phyloP scores from a whole-genome alignment of 92 coral and sea anemone species.

The Chrysogorgia sp. region DNA sequence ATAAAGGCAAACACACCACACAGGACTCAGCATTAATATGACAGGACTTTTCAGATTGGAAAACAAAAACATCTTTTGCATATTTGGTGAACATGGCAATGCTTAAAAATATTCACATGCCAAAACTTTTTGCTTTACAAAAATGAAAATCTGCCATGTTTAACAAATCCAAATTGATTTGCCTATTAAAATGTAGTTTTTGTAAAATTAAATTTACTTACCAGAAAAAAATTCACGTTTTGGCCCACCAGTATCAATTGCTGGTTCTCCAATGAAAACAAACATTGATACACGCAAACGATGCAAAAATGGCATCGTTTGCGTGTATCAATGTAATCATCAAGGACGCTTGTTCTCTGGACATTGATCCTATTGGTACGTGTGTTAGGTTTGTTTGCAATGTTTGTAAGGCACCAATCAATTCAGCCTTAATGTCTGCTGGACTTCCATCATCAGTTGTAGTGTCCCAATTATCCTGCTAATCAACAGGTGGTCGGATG shows the following conservation, averaged over 20 bases:
- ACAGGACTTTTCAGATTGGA: too few species aligned
- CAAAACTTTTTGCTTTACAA: not conserved
- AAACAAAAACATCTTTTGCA: too few species aligned
- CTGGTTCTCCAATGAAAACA: constrained; percentile 16
- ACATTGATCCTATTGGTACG: constrained; percentile 13
- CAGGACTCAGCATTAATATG: constrained; percentile 25
- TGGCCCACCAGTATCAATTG: too few species aligned
- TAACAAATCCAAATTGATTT: constrained; percentile 15
- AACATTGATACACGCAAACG: not conserved
- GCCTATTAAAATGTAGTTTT: not conserved
- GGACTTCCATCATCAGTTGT: constrained; percentile 20
- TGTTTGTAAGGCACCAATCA: not conserved
- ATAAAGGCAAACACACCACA: constrained; percentile 4
- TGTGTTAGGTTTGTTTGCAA: constrained; percentile 4
- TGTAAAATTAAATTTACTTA: too few species aligned
- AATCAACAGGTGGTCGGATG: not conserved
- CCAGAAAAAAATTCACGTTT: constrained; percentile 33
- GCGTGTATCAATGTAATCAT: constrained; percentile 5
- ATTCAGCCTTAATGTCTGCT: not conserved
- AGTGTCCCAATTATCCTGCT: not conserved
- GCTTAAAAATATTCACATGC: constrained; percentile 6
- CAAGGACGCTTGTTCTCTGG: constrained; percentile 15
- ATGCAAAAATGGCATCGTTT: constrained; percentile 12
- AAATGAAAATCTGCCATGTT: not conserved
- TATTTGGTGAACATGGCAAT: too few species aligned